Evolutionary conservation across 2,113 vertebrate species (phyloP), one percentile per base, ranked within the genome.

Genomic region (Dipodomys merriami): DNA sequence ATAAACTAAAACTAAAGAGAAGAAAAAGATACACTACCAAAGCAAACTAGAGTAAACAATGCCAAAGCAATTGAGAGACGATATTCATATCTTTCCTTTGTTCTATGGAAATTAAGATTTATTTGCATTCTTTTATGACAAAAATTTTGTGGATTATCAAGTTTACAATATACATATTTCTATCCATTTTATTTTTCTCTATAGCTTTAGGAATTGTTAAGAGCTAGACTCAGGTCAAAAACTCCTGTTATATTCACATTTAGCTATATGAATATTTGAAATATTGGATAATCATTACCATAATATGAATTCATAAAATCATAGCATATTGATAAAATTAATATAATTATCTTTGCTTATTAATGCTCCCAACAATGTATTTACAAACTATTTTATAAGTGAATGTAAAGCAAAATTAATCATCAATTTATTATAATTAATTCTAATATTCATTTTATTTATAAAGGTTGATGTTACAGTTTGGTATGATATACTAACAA

Each of bases 1-100:
- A 86, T 95, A 83, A 83, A 78, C 25, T 60, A 78, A 76, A 91
- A 91, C 69, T 69, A 86, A 89, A 77, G 6, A 72, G 39, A 90
- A 78, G 6, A 65, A 90, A 67, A 84, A 29, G 18, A 77, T 5
- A 77, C 29, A 80, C 39, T 57, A 76, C 33, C 19, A 90, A 84
- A 92, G 57, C 4, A 93, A 71, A 62, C 57, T 72, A 67, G 30
- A 82, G 9, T 67, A 78, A 74, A 67, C 29, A 67, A 62, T 86
- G 49, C 0, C 9, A 92, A 86, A 90, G 5, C 25, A 12, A 84
- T 20, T 33, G 53, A 77, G 15, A 89, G 79, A 87, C 86, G 2
- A 49, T 10, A 86, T 87, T 85, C 44, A n/a, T 57, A 44, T 25
- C 20, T 65, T 83, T 46, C 10, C 35, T 7, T 67, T 65, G 5